A percentile compares a stretch with the other conserved stretches of the same genome.
Evolutionary conservation across 2,888 invertebrate genomes (phyloP).

Genomic region (Theristus sp.): DNA sequence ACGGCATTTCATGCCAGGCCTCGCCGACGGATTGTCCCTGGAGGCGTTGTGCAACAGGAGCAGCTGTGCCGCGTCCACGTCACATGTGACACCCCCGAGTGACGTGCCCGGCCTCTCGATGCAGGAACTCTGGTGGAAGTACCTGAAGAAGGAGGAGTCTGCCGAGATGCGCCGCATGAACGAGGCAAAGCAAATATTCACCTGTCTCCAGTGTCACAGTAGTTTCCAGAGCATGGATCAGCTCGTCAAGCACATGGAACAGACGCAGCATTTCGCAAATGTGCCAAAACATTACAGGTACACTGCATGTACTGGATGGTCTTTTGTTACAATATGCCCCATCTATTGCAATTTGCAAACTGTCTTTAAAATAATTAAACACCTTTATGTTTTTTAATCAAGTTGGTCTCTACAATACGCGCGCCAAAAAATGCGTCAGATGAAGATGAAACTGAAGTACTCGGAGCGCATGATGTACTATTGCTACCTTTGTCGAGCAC

Average conservation of each 20-base stretch:
- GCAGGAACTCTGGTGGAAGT: not conserved
- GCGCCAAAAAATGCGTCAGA: constrained; percentile 10
- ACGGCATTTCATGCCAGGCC: too few relatives aligned
- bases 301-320: too few relatives aligned
- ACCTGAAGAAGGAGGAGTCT: not conserved
- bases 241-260: constrained; percentile 9
- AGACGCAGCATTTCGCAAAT: constrained; percentile 8
- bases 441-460: constrained; percentile 10
- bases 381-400: not conserved
- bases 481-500: constrained; percentile 6
- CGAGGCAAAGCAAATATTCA: constrained; percentile 10
- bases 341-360: too few relatives aligned
- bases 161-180: constrained; percentile 8
- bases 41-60: not conserved
- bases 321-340: too few relatives aligned
- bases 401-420: constrained; percentile 11
- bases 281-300: constrained; percentile 10
- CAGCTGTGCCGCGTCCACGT: not conserved
- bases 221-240: constrained; percentile 9
- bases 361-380: not conserved
- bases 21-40: not conserved
- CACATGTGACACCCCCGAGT: not conserved
- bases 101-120: not conserved
- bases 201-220: constrained; percentile 9
- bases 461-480: constrained; percentile 10